Conservation (phyloP, 2,888 invertebrate genomes). For the Molanna angustata region DNA sequence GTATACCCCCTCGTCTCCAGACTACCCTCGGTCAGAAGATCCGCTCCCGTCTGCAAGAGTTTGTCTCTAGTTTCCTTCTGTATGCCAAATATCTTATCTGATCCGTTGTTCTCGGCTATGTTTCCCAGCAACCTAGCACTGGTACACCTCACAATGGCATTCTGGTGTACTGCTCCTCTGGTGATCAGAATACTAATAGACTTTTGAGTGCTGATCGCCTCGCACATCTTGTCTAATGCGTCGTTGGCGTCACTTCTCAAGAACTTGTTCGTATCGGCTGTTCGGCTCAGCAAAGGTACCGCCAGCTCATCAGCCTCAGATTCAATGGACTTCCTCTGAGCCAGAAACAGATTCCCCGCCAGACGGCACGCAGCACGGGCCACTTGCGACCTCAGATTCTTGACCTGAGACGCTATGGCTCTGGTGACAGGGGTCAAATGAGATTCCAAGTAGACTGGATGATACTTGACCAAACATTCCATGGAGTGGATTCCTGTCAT, state of each 20-base stretch:
- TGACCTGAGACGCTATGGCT: conserved; percentile 73
- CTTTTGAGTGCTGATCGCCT: conserved; percentile 67
- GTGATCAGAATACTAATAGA: conserved; percentile 64
- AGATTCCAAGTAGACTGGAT: conserved; percentile 59
- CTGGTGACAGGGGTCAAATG: conserved; percentile 70
- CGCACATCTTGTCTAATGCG: conserved; percentile 79
- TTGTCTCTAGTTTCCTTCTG: conserved; percentile 76
- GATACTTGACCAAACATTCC: conserved; percentile 65
- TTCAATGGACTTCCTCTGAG: conserved; percentile 57
- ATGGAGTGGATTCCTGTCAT: conserved; percentile 69
- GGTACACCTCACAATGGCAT: conserved; percentile 81
- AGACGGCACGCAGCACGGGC: conserved; percentile 84
- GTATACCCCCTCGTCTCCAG: conserved; percentile 81
- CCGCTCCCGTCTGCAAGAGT: conserved; percentile 76
- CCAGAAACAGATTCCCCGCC: conserved; percentile 74
- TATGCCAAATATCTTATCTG: conserved; percentile 68
- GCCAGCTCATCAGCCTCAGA: conserved; percentile 86
- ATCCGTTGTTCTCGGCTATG: conserved; percentile 71
- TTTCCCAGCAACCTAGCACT: conserved; percentile 74
- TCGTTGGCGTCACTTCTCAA: conserved; percentile 83
- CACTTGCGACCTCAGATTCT: conserved; percentile 90
- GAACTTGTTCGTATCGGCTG: conserved; percentile 93
- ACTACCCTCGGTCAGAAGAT: conserved; percentile 81
- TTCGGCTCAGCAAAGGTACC: conserved; percentile 76
- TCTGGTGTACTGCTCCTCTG: conserved; percentile 78